Evolutionary conservation across 2,113 vertebrate species (phyloP).

Genomic region (Aegithalos caudatus): DNA sequence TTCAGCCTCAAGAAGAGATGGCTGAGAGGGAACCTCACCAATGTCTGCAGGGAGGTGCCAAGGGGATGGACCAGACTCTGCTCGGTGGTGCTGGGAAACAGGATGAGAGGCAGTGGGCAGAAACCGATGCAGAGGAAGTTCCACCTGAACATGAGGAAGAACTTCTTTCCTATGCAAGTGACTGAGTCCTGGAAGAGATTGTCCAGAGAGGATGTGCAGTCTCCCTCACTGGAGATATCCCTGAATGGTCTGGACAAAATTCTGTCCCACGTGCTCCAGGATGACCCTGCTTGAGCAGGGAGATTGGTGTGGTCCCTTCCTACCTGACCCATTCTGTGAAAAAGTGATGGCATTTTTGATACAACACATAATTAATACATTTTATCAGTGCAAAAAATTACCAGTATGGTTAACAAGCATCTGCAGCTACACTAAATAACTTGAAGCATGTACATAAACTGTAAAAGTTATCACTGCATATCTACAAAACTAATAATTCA

Average conservation of each 20-base stretch:
- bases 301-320: neutral
- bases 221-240: neutral
- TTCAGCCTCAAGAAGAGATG: neutral
- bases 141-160: neutral
- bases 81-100: accelerated
- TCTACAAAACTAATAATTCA: neutral
- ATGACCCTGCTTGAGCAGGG: neutral
- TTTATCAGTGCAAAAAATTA: neutral
- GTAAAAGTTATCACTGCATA: neutral
- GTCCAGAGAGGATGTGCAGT: neutral
- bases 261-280: neutral
- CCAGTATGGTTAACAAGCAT: neutral
- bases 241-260: neutral
- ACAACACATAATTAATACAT: neutral
- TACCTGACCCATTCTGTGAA: neutral
- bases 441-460: neutral
- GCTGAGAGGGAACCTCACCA: neutral
- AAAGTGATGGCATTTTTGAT: neutral
- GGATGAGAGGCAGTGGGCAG: neutral
- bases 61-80: neutral
- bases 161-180: neutral
- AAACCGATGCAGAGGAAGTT: neutral
- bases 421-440: neutral
- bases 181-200: neutral
- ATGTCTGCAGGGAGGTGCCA: neutral